These are phyloP conservation scores for Drosophila sulfurigaster DNA, from an alignment of 1,140 invertebrate genomes.

Conservation along the genomic window DNA sequence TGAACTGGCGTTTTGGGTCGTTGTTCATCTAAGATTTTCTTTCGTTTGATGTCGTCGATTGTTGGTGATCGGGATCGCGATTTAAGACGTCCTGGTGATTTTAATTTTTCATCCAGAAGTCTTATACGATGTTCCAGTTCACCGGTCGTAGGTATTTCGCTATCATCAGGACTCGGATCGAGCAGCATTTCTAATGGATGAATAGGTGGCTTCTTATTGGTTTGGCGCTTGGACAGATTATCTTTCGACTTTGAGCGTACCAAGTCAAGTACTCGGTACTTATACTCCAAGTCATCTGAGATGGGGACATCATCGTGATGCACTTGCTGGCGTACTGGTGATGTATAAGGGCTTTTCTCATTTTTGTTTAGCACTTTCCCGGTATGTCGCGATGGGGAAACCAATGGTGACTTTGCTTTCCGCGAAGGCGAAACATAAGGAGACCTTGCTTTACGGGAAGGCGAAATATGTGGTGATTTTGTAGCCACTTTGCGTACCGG, in stretches of 20 bases:
- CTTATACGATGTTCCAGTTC: constrained; percentile 78
- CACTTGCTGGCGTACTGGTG: constrained; percentile 53
- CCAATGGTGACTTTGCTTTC: constrained; percentile 63
- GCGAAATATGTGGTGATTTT: constrained; percentile 58
- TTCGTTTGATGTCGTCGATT: constrained; percentile 71
- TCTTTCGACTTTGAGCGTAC: constrained; percentile 77
- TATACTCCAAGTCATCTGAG: constrained; percentile 74
- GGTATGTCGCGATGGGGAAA: constrained; percentile 49
- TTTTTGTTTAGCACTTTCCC: constrained; percentile 45
- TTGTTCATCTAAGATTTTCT: constrained; percentile 64
- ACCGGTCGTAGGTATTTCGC: constrained; percentile 73
- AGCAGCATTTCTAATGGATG: constrained; percentile 80
- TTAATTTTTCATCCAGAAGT: constrained; percentile 68
- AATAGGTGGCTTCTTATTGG: constrained; percentile 67
- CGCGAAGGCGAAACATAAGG: constrained; percentile 64
- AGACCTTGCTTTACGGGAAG: constrained; percentile 53
- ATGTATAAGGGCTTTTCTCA: constrained; percentile 58
- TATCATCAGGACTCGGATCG: constrained; percentile 71
- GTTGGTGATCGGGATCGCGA: constrained; percentile 72
- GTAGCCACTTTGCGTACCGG: constrained; percentile 45
- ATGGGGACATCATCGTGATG: constrained; percentile 64
- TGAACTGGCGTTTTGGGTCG: constrained; percentile 65
- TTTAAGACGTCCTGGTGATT: constrained; percentile 52
- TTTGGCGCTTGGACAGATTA: constrained; percentile 58
- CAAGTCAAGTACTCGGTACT: constrained; percentile 73